phyloP scores from a whole-genome alignment of 2,797 vertebrate species.

The Eurystomus glaucurus region DNA sequence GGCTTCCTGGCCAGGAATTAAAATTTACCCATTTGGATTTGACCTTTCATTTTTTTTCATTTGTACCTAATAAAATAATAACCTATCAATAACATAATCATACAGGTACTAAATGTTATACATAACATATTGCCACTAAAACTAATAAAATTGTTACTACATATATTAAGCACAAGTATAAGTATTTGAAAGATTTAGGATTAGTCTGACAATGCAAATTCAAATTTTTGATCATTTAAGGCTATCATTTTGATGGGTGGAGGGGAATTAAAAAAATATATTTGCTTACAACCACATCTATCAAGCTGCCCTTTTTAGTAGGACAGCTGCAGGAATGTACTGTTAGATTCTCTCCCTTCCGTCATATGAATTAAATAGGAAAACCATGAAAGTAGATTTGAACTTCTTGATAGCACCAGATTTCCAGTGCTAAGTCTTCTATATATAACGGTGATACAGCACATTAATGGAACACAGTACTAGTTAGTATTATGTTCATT shows the following conservation, averaged over 20 bases:
- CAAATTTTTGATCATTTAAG: not conserved
- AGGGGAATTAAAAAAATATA: not conserved
- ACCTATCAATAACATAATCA: not conserved
- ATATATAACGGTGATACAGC: rapidly evolving
- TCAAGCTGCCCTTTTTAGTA: not conserved
- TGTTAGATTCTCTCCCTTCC: not conserved
- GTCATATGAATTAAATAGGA: not conserved
- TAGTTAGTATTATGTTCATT: not conserved
- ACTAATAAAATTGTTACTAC: not conserved
- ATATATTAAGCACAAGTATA: not conserved
- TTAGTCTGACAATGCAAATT: not conserved
- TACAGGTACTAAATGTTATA: not conserved
- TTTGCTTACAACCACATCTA: not conserved
- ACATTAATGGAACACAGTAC: not conserved
- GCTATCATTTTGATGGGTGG: not conserved
- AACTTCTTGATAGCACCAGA: not conserved
- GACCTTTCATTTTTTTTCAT: not conserved
- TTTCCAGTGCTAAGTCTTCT: not conserved
- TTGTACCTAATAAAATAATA: not conserved
- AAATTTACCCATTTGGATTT: not conserved
- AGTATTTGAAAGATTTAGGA: not conserved
- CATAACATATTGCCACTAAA: not conserved
- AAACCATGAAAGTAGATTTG: not conserved
- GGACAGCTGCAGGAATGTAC: rapidly evolving
- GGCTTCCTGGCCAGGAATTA: not conserved